phyloP scores from a whole-genome alignment of 2,797 vertebrate genomes.

The Bufotes viridis region DNA sequence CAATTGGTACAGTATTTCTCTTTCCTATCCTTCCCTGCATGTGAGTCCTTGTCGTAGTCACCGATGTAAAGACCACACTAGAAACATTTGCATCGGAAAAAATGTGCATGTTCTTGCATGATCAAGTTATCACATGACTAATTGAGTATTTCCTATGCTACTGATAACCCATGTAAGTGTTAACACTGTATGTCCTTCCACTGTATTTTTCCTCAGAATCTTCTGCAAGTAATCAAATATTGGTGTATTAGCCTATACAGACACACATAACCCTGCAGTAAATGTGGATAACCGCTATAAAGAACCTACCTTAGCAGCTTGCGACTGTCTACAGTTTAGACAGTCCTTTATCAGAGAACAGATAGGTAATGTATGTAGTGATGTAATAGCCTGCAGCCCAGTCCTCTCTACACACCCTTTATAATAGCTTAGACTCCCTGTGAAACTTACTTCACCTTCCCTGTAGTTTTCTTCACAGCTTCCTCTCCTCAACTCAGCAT shows the following conservation, averaged over 20 bases:
- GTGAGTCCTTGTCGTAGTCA: conserved; percentile 80
- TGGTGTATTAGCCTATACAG: conserved; percentile 7
- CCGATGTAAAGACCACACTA: conserved; percentile 70
- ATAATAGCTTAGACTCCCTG: conserved; percentile 71
- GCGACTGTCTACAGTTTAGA: conserved; percentile 44
- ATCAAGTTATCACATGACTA: conserved; percentile 60
- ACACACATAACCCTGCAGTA: conserved; percentile 54
- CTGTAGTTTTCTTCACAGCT: conserved; percentile 70
- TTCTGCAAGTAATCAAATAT: conserved; percentile 27
- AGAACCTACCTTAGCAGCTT: conserved; percentile 28
- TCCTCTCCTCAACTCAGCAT: conserved; percentile 76
- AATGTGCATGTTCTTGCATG: conserved; percentile 75
- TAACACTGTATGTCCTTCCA: conserved; percentile 46
- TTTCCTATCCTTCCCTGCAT: conserved; percentile 90
- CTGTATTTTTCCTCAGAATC: conserved; percentile 60
- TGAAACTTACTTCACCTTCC: conserved; percentile 74
- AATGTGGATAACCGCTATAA: conserved; percentile 31
- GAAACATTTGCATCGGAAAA: conserved; percentile 69
- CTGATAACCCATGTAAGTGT: conserved; percentile 34
- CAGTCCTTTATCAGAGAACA: conserved; percentile 21
- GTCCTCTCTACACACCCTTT: conserved; percentile 69
- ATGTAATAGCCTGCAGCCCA: conserved; percentile 76
- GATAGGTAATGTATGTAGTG: conserved; percentile 49
- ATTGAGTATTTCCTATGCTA: conserved; percentile 29
- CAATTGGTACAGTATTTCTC: conserved; percentile 99